phyloP scores from a whole-genome alignment of 2,113 vertebrate species.

The Crotalus helleri region DNA sequence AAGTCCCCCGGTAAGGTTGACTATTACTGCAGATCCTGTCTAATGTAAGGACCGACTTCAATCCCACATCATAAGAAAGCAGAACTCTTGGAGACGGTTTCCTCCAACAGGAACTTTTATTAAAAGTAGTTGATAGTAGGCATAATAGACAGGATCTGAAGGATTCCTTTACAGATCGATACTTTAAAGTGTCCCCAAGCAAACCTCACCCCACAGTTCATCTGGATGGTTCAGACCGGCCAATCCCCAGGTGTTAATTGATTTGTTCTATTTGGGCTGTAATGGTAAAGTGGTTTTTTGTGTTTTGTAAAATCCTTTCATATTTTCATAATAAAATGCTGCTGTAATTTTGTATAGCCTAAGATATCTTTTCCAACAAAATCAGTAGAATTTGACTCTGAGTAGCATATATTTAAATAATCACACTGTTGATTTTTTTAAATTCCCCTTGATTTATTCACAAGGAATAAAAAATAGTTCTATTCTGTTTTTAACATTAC shows the following conservation, averaged over 20 bases:
- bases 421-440: not conserved
- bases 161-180: too few species aligned
- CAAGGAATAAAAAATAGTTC: not conserved
- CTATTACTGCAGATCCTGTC: too few species aligned
- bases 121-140: too few species aligned
- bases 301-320: not conserved
- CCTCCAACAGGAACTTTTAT: too few species aligned
- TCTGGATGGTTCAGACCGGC: too few species aligned
- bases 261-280: not conserved
- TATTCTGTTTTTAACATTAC: not conserved
- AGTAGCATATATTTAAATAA: not conserved
- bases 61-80: too few species aligned
- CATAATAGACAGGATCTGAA: too few species aligned
- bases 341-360: not conserved
- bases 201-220: too few species aligned
- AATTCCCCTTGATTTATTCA: not conserved
- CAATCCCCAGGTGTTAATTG: not conserved
- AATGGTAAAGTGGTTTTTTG: not conserved
- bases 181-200: too few species aligned
- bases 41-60: too few species aligned
- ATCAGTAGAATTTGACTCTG: not conserved
- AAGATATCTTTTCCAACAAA: not conserved
- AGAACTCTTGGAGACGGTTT: too few species aligned
- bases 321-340: not conserved
- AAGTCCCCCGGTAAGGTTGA: too few species aligned